phyloP scores from a whole-genome alignment of 2,113 vertebrate genomes.

The Emydocephalus ijimae region DNA sequence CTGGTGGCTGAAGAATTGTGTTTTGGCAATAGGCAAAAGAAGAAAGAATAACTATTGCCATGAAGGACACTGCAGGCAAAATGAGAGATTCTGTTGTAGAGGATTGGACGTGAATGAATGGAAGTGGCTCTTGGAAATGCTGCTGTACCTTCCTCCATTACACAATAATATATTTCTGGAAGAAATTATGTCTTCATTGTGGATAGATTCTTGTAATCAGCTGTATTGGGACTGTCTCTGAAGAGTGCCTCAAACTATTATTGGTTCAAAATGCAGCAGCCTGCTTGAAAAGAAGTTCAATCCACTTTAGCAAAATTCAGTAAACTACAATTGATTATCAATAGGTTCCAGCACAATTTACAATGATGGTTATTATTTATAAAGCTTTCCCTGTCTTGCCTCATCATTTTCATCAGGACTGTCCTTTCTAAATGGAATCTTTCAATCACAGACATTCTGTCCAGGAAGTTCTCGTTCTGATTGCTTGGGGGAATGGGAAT shows the following conservation, averaged over 20 bases:
- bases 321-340: background rate
- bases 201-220: background rate
- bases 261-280: background rate
- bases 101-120: background rate
- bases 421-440: background rate
- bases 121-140: background rate
- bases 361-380: background rate
- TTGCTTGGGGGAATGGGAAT: background rate
- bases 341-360: background rate
- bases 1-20: background rate
- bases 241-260: background rate
- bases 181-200: background rate
- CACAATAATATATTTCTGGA: background rate
- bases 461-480: background rate
- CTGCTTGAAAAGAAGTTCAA: background rate
- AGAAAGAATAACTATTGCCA: background rate
- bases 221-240: background rate
- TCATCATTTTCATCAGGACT: background rate
- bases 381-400: background rate
- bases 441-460: background rate
- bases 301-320: background rate
- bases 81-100: background rate
- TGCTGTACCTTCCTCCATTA: background rate
- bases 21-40: background rate
- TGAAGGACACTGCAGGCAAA: background rate